Base-by-base conservation (phyloP, 2,113 vertebrate genomes). In the Gasterosteus nipponicus region DNA sequence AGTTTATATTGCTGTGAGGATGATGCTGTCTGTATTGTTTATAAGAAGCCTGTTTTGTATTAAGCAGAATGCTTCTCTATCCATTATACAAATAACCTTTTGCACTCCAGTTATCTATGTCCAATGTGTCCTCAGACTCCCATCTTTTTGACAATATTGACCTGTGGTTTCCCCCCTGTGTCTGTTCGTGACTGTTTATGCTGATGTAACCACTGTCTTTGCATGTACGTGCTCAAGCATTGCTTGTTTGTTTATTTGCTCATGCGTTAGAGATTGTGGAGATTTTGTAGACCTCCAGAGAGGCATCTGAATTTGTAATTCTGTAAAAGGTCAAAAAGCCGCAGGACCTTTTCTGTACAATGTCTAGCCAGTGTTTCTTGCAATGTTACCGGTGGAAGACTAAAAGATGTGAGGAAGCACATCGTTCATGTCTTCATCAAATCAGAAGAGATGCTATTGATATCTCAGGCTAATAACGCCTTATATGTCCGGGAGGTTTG, bases 241-340 rank as follows among this genome's bases (percentile, higher is more conserved):
- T 11, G 35, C 44, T 3, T 10, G 72, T 64, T 86, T 78, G 73
- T 67, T 82, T 86, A 61, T 68, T 10, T 63, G 39, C 9, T 5
- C 0, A 0, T 5, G 15, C 10, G 71, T 73, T 9, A 57, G 5
- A 1, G 61, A 76, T 22, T 54, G 3, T 42, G 19, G 15, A 59
- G 12, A 3, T 44, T 12, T 39, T 29, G 7, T 49, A 31, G 35
- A 14, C 31, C 51, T 6, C 0, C 19, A 16, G 29, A 63, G 29
- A 46, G 12, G 33, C 8, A 7, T 19, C 18, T 7, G 9, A 9
- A 57, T 29, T n/a, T 44, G 2, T 22, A 7, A 38, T 38, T 38
- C 14, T 47, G 3, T n/a, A 33, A 44, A 8, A 46, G 0, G 0
- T 1, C 41, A 1, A 26, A 51, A 54, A 33, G 12, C 10, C 56